These are phyloP conservation scores for Hemicentrotus pulcherrimus DNA, from an alignment of 35 echinoderm and acorn worm species.

Conservation along the genomic window DNA sequence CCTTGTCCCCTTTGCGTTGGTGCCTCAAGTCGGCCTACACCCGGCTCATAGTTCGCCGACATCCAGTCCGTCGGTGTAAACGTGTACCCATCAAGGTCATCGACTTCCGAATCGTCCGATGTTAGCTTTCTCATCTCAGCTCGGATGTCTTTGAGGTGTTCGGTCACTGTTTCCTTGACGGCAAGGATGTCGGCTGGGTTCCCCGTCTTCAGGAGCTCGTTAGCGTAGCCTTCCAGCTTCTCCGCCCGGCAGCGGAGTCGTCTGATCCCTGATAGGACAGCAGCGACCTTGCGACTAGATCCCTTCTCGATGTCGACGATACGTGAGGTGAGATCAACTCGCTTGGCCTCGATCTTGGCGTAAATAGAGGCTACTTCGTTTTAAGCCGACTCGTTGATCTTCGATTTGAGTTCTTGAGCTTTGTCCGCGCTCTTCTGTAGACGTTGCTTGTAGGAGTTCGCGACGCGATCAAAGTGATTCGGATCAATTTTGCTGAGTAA, in stretches of 20 bases:
- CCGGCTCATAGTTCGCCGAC: conserved; percentile 26
- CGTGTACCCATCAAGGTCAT: background rate
- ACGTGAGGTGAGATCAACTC: background rate
- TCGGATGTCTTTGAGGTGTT: conserved; percentile 25
- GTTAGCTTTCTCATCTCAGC: conserved; percentile 27
- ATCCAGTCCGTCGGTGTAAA: conserved; percentile 31
- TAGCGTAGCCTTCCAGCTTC: conserved; percentile 36
- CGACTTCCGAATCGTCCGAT: conserved; percentile 5
- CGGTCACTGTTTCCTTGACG: background rate
- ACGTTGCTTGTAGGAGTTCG: conserved; percentile 24
- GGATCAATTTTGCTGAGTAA: conserved; percentile 30
- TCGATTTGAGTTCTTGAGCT: background rate
- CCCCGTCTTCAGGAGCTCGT: conserved; percentile 8
- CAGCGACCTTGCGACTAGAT: background rate
- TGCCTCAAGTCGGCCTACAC: background rate
- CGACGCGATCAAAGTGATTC: background rate
- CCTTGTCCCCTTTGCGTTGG: background rate
- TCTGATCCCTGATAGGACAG: background rate
- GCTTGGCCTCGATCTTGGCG: conserved; percentile 48
- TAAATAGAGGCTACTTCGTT: conserved; percentile 32
- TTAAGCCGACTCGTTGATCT: conserved; percentile 24
- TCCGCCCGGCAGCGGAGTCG: conserved; percentile 24
- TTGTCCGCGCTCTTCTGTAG: background rate
- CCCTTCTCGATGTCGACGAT: conserved; percentile 24
- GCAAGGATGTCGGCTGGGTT: conserved; percentile 4